Evolutionary conservation across 2,113 vertebrate genomes (phyloP), one percentile per base, ranked within the genome.

Genomic region (Xiphophorus couchianus): DNA sequence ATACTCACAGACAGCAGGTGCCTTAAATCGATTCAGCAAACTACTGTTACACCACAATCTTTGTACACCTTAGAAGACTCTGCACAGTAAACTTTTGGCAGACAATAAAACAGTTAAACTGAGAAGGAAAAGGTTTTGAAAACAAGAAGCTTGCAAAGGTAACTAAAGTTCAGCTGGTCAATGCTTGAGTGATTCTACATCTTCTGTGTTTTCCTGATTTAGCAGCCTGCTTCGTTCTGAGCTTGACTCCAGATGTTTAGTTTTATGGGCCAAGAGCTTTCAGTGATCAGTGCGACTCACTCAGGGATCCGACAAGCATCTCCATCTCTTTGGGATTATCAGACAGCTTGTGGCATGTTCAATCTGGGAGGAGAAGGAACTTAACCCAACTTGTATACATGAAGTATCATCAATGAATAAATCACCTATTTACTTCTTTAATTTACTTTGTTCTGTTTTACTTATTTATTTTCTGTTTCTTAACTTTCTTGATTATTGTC

Each of bases 161-260:
- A 88, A 82, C 66, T 17, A 48, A 80, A 88, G 86, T 89, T 91
- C 87, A 87, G 77, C 71, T 69, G 87, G 77, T 88, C 90, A 89
- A 71, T 88, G 86, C 63, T 15, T 27, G 48, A 69, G 60, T 66
- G 2, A 30, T 88, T 88, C 89, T 85, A 83, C 89, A 83, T 66
- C 73, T 80, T 33, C 11, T 74, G 77, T 86, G 80, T 76, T 73
- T 66, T 73, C 84, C 83, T 70, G 71, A 79, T 67, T 80, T 69
- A 42, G 81, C 65, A 62, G 73, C 30, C 66, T 37, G 51, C 78
- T 90, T 87, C 89, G 77, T 84, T 88, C 88, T 86, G 86, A 74
- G 84, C 73, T 69, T 63, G 73, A 78, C 61, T 63, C 14, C 35
- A 61, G 77, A 76, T 77, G 66, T 70, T 75, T 65, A 51, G 65